phyloP scores from a whole-genome alignment of 64 coral and sea anemone species.

The Stylophora pistillata region DNA sequence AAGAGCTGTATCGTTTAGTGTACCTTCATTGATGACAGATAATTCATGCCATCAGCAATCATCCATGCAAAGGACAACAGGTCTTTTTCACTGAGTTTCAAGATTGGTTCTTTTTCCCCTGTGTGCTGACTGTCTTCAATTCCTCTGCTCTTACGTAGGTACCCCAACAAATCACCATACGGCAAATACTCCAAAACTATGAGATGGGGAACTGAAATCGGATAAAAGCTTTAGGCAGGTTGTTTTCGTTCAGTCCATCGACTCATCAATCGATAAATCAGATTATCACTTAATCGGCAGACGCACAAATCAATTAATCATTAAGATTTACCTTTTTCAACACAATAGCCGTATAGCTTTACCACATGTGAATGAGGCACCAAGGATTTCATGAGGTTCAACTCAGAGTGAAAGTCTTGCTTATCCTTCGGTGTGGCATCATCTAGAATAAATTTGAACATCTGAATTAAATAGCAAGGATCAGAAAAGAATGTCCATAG shows the following conservation, averaged over 20 bases:
- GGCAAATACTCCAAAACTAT: constrained; percentile 77
- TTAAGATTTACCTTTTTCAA: background rate
- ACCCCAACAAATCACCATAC: constrained; percentile 68
- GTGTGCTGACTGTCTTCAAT: constrained; percentile 62
- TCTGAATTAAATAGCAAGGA: too few species aligned
- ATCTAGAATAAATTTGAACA: background rate
- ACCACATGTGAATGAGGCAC: constrained; percentile 35
- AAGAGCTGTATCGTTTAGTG: too few species aligned
- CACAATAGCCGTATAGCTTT: constrained; percentile 22
- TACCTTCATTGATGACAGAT: constrained; percentile 75
- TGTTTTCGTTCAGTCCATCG: background rate
- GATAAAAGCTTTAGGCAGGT: background rate
- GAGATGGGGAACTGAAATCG: constrained; percentile 38
- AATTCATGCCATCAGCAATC: constrained; percentile 82
- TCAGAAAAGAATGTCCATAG: too few species aligned
- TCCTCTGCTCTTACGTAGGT: too few species aligned
- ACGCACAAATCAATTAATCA: background rate
- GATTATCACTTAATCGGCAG: background rate
- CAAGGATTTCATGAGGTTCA: constrained; percentile 26
- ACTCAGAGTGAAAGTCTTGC: constrained; percentile 28
- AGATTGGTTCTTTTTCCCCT: constrained; percentile 57
- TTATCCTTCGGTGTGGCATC: background rate
- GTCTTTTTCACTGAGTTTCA: constrained; percentile 46
- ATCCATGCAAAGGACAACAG: constrained; percentile 72
- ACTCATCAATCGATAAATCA: too few species aligned